phyloP scores from a whole-genome alignment of 2,113 vertebrate species.

The Bujurquina vittata region DNA sequence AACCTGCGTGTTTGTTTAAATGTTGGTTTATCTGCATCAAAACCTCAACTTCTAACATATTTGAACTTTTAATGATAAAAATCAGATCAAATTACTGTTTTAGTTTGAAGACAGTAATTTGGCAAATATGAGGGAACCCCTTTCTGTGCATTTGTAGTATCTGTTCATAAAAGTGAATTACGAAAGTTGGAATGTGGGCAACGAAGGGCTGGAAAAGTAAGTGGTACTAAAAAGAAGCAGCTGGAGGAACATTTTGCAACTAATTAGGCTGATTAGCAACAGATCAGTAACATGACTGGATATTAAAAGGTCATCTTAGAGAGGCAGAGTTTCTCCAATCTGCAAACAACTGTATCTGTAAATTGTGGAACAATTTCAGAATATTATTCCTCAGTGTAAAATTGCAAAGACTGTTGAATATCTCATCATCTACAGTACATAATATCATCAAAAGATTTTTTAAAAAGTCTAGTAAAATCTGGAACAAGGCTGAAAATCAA shows the following conservation, averaged over 20 bases:
- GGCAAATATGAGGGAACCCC: neutral
- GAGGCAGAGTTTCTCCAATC: neutral
- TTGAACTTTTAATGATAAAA: neutral
- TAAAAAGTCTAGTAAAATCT: neutral
- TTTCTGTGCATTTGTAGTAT: no score
- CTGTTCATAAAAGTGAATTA: no score
- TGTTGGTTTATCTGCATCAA: neutral
- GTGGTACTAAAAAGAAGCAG: neutral
- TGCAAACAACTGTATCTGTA: neutral
- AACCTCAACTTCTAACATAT: neutral
- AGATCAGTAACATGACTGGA: no score
- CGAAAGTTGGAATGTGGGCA: no score
- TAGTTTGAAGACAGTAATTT: no score
- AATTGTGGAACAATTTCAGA: neutral
- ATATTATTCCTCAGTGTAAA: neutral
- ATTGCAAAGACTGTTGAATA: neutral
- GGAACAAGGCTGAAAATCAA: neutral
- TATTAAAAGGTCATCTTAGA: neutral
- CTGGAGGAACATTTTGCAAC: fast-evolving
- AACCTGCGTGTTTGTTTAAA: neutral
- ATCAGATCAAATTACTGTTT: no score
- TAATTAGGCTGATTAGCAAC: neutral
- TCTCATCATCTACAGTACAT: neutral
- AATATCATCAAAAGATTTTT: neutral
- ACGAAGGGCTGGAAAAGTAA: neutral